Percentiles rank a stretch among this genome's conserved stretches.
phyloP scores from a whole-genome alignment of 2,113 vertebrate genomes.

The human region GRCh38 chr6:109020501-109021000 shows the following conservation, averaged over 20 bases:
- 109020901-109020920: constrained; percentile 58
- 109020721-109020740: background rate
- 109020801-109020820: constrained; percentile 33
- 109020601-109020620: background rate
- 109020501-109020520: background rate
- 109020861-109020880: background rate
- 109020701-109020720: constrained; percentile 1
- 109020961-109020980: constrained; percentile 45
- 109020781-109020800: constrained; percentile 4
- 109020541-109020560: background rate
- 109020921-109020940: constrained; percentile 61
- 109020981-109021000: background rate
- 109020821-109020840: constrained; percentile 56
- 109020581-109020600: background rate
- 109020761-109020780: background rate
- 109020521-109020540: constrained; percentile 4
- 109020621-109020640: background rate
- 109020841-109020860: constrained; percentile 65
- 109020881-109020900: constrained; percentile 33
- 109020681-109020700: background rate
- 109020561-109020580: background rate
- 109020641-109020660: background rate
- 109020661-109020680: constrained; percentile 26
- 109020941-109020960: constrained; percentile 32
- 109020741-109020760: background rate